A percentile compares a stretch with the other conserved stretches of the same genome.
phyloP scores from a whole-genome alignment of 2,797 vertebrate genomes.

The Leucoraja ocellata region DNA sequence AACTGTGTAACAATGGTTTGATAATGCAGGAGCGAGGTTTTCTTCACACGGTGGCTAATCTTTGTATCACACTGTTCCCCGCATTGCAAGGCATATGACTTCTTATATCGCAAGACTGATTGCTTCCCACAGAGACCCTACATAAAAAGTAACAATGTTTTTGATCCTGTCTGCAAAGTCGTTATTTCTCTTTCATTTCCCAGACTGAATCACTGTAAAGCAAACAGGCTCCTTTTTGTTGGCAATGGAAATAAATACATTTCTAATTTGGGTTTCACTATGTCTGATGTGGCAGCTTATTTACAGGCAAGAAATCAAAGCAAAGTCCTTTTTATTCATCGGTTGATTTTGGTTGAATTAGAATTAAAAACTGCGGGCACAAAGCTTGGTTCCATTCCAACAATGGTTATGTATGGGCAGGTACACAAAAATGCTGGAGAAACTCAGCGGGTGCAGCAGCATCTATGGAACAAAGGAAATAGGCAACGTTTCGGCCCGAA shows the following conservation, averaged over 20 bases:
- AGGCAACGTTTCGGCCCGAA: no score
- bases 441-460: no score
- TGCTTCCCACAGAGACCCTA: not conserved
- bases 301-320: not conserved
- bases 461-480: no score
- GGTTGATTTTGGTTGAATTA: not conserved
- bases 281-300: not conserved
- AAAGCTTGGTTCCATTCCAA: no score
- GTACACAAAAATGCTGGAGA: no score
- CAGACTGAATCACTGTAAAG: not conserved
- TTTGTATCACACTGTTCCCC: not conserved
- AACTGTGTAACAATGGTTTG: not conserved
- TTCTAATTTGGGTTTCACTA: not conserved
- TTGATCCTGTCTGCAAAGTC: not conserved
- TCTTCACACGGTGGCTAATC: not conserved
- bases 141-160: slow-evolving; percentile 1
- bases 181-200: not conserved
- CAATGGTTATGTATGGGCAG: no score
- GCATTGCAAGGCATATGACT: not conserved
- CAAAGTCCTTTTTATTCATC: not conserved
- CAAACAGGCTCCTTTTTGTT: not conserved
- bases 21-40: not conserved
- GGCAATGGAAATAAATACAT: not conserved
- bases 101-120: not conserved
- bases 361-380: no score